Percentiles rank a stretch among this genome's conserved stretches.
Conservation (phyloP, 30 jellyfish, hydroid and myxozoan species). For the Aurelia aurita region DNA sequence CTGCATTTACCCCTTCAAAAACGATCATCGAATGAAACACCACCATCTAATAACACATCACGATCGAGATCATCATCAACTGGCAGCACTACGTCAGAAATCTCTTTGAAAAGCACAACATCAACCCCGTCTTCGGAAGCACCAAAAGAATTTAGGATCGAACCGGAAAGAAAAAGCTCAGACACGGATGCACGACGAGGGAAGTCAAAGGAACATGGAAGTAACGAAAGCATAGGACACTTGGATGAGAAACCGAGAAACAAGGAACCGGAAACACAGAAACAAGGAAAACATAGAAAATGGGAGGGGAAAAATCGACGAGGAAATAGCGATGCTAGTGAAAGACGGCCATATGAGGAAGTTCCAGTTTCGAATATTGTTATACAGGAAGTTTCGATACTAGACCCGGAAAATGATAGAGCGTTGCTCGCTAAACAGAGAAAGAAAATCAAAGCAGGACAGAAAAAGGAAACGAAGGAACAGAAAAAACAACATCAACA, state of each 20-base stretch:
- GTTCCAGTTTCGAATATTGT: conserved; percentile 69
- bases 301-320: conserved; percentile 58
- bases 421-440: conserved; percentile 18
- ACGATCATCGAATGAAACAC: conserved; percentile 25
- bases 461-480: conserved; percentile 46
- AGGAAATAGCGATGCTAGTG: conserved; percentile 47
- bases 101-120: conserved; percentile 50
- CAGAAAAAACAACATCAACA: conserved; percentile 34
- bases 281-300: conserved; percentile 54
- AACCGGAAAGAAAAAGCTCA: conserved; percentile 28
- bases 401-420: conserved; percentile 57
- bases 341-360: conserved; percentile 58
- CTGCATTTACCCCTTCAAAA: conserved; percentile 49
- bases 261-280: conserved; percentile 34
- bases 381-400: conserved; percentile 57
- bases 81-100: conserved; percentile 68
- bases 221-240: conserved; percentile 67
- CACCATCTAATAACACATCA: conserved; percentile 3
- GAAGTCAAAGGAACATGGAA: conserved; percentile 64
- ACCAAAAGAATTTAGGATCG: conserved; percentile 45
- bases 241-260: conserved; percentile 48
- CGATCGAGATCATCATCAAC: conserved; percentile 83
- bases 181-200: conserved; percentile 23
- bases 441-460: conserved; percentile 23
- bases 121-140: conserved; percentile 74